Percentiles rank a stretch among this genome's conserved stretches.
These are phyloP conservation scores for Catocala fraxini DNA, from an alignment of 2,888 invertebrate species.

Conservation along the genomic window DNA sequence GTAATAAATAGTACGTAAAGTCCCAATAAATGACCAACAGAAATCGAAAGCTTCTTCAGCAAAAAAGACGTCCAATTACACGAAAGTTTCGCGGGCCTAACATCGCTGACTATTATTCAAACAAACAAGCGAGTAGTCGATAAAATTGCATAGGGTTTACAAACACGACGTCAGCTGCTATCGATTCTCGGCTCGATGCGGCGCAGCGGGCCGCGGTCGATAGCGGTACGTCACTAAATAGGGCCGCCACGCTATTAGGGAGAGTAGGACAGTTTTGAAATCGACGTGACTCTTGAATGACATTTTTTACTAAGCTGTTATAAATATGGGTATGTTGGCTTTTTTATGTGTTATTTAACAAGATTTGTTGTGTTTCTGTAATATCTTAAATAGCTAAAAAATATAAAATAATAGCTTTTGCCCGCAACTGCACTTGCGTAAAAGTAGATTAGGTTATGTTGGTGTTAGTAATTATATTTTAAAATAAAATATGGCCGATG, in stretches of 20 bases:
- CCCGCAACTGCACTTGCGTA: too few relatives aligned
- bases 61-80: neutral
- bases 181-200: slow-evolving; percentile 60
- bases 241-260: neutral
- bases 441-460: too few relatives aligned
- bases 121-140: slow-evolving; percentile 35
- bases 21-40: neutral
- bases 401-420: too few relatives aligned
- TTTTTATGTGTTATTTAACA: too few relatives aligned
- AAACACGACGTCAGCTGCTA: slow-evolving; percentile 58
- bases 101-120: slow-evolving; percentile 9
- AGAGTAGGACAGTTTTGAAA: neutral
- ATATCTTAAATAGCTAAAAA: too few relatives aligned
- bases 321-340: too few relatives aligned
- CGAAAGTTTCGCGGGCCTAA: neutral
- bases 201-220: slow-evolving; percentile 44
- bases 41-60: neutral
- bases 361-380: too few relatives aligned
- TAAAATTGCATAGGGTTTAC: slow-evolving; percentile 51
- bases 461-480: too few relatives aligned
- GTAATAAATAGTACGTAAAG: neutral
- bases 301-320: neutral
- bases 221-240: slow-evolving; percentile 42
- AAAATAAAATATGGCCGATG: too few relatives aligned
- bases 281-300: neutral